A percentile compares a stretch with the other conserved stretches of the same genome.
Conservation (phyloP, 2,113 vertebrate species). For the Chrysochloris asiatica region DNA sequence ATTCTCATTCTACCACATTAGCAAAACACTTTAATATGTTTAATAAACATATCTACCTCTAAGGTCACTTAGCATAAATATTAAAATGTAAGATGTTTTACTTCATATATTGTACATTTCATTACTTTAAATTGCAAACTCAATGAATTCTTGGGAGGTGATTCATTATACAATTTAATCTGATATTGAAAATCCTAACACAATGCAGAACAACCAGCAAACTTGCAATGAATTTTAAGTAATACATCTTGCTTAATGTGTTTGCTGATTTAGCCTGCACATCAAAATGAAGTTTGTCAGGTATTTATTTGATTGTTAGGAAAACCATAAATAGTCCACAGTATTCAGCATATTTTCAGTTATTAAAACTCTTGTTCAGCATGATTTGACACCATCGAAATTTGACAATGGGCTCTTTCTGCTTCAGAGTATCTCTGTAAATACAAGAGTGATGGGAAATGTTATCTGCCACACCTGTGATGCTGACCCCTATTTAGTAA, state of each 20-base stretch:
- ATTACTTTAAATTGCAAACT: conserved; percentile 51
- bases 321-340: conserved; percentile 3
- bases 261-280: conserved; percentile 16
- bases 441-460: background rate
- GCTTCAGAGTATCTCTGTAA: background rate
- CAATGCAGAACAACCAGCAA: conserved; percentile 27
- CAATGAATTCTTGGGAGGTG: conserved; percentile 24
- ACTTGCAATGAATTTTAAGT: conserved; percentile 47
- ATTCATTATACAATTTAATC: conserved; percentile 66
- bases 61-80: conserved; percentile 48
- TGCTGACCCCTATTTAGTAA: background rate
- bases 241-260: conserved; percentile 22
- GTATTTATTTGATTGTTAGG: conserved; percentile 24
- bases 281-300: conserved; percentile 52
- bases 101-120: conserved; percentile 36
- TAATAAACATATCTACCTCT: background rate
- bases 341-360: conserved; percentile 5
- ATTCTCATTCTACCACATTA: background rate
- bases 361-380: background rate
- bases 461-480: background rate
- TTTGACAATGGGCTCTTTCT: background rate
- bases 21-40: background rate
- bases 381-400: conserved; percentile 38
- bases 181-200: conserved; percentile 59
- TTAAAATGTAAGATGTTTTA: conserved; percentile 47